Evolutionary conservation across 53 echinoderm and acorn worm species (phyloP).

Genomic region (Arbacia lixula): DNA sequence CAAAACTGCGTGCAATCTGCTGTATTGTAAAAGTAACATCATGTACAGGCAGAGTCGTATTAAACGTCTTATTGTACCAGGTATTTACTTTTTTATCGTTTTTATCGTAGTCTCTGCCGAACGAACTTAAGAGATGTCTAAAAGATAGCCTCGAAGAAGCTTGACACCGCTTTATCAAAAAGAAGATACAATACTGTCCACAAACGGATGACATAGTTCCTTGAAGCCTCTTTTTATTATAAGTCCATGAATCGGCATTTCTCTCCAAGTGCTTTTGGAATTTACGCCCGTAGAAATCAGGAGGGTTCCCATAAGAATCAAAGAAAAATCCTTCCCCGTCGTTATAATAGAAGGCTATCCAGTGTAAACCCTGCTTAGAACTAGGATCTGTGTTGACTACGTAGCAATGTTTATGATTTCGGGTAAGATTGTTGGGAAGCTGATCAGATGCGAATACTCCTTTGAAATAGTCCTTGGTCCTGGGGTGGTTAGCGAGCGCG

Average conservation of each 20-base stretch:
- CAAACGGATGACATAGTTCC: constrained; percentile 65
- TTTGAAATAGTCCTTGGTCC: constrained; percentile 24
- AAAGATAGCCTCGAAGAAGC: constrained; percentile 42
- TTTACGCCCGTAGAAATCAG: constrained; percentile 29
- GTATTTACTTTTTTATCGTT: constrained; percentile 64
- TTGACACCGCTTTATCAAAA: constrained; percentile 60
- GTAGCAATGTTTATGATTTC: background rate
- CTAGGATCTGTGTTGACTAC: constrained; percentile 30
- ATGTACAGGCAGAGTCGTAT: constrained; percentile 3
- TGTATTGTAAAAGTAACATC: constrained; percentile 4
- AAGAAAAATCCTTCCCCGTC: constrained; percentile 49
- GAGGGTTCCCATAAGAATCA: constrained; percentile 63
- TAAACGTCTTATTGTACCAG: constrained; percentile 22
- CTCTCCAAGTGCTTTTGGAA: constrained; percentile 54
- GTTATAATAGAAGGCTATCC: constrained; percentile 36
- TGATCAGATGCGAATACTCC: constrained; percentile 49
- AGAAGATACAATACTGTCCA: constrained; percentile 78
- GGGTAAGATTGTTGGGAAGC: background rate
- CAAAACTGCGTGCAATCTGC: constrained; percentile 18
- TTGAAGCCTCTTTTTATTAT: constrained; percentile 58
- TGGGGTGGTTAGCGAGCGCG: constrained; percentile 9
- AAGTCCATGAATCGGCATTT: constrained; percentile 1
- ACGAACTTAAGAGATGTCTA: constrained; percentile 37
- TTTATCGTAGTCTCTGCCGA: constrained; percentile 42
- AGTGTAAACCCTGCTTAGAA: constrained; percentile 35